A percentile compares a stretch with the other conserved stretches of the same genome.
phyloP scores from a whole-genome alignment of 2,797 vertebrate species.

The Pangasius djambal region DNA sequence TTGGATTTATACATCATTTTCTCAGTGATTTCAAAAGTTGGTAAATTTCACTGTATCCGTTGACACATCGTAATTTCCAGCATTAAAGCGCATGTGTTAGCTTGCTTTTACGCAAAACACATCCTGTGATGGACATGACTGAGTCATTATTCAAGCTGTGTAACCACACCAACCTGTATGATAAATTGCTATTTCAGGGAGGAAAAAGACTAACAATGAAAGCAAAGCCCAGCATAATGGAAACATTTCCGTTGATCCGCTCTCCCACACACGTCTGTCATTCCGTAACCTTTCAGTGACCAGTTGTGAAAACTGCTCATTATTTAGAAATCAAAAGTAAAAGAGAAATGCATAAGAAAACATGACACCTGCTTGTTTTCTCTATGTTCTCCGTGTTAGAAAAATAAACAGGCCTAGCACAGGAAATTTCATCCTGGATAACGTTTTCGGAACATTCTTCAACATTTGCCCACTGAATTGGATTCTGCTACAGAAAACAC shows the following conservation, averaged over 20 bases:
- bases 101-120: conserved; percentile 8
- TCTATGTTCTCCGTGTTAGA: conserved; percentile 33
- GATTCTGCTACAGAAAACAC: conserved; percentile 36
- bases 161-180: conserved; percentile 39
- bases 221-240: conserved; percentile 42
- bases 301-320: conserved; percentile 22
- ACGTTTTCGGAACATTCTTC: conserved; percentile 17
- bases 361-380: conserved; percentile 23
- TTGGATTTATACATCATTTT: background rate
- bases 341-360: background rate
- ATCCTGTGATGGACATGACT: conserved; percentile 11
- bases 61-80: background rate
- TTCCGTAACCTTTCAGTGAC: conserved; percentile 1
- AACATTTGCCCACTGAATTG: conserved; percentile 20
- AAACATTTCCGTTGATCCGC: conserved; percentile 46
- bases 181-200: conserved; percentile 34
- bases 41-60: background rate
- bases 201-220: conserved; percentile 23
- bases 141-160: conserved; percentile 31
- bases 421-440: conserved; percentile 35
- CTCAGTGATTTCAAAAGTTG: background rate
- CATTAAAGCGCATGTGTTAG: background rate
- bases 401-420: conserved; percentile 45
- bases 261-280: conserved; percentile 12
- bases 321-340: conserved; percentile 40